Evolutionary conservation across 2,888 invertebrate genomes (phyloP), one percentile per base, ranked within the genome.

Genomic region (Gymnoscelis rufifasciata): DNA sequence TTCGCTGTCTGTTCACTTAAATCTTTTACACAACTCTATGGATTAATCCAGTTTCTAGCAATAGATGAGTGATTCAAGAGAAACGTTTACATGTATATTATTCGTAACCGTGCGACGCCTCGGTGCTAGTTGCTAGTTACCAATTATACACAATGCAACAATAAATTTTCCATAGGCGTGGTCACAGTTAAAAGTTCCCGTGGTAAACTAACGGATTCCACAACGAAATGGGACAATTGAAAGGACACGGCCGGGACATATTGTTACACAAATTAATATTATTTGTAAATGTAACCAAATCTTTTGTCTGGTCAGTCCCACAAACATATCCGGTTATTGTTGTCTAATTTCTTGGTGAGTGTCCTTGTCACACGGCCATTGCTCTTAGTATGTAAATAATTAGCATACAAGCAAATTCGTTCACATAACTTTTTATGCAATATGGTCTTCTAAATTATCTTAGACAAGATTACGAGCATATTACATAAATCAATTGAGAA

Each of bases 321-420:
- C 43, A 44, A 33, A 46, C 26, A 13, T 24, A 49, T 52, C 52
- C 54, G 51, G 47, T 36, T 35, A 51, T 52, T 55, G 52, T 57
- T n/a, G 11, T 40, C 28, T 38, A 35, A 44, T 39, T 45, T 28
- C 27, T 30, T 28, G 42, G 47, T 45, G 45, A 52, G 37, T 43
- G 52, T 38, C 47, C 55, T 42, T 49, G 44, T 29, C 14, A 29
- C 12, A n/a, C 19, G 40, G 33, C 30, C 38, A 45, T 43, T 35
- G 45, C 30, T 35, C 39, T 47, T 42, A 43, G 19, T 41, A 46
- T 44, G 23, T 31, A 8, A 31, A 10, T 31, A 26, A 38, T 48
- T 33, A 31, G 43, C 42, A 41, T 52, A 6, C 13, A 13, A 33
- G 3, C 7, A 5, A 19, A 3, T 19, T 19, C 19, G n/a, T n/a